Conservation (phyloP, 2,113 vertebrate species). For the Turdus rufiventris region DNA sequence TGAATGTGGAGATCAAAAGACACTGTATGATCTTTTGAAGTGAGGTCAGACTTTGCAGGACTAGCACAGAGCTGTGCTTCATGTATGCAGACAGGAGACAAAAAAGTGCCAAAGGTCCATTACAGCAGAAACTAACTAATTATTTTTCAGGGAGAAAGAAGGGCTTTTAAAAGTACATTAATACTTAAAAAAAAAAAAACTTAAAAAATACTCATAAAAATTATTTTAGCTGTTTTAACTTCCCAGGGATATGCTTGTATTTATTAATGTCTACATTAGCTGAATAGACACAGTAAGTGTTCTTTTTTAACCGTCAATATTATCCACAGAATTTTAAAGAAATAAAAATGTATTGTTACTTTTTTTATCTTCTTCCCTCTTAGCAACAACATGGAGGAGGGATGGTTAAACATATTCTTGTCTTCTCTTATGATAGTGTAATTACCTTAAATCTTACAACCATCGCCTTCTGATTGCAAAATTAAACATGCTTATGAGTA, state of each 20-base stretch:
- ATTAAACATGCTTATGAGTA: not conserved
- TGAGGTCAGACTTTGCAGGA: not conserved
- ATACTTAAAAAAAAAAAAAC: not conserved
- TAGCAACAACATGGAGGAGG: not conserved
- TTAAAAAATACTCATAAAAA: not conserved
- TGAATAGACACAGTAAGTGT: not conserved
- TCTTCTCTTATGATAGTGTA: not conserved
- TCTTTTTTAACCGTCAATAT: not conserved
- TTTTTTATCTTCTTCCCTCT: not conserved
- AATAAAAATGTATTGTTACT: not conserved
- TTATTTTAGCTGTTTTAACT: not conserved
- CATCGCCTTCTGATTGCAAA: not conserved
- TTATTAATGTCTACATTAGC: not conserved
- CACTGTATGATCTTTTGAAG: not conserved
- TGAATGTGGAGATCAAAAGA: not conserved
- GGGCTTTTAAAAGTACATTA: not conserved
- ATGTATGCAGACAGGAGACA: not conserved
- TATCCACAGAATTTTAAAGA: not conserved
- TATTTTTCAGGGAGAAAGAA: not conserved
- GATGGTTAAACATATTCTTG: not conserved
- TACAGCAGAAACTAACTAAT: rapidly evolving
- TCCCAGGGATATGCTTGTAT: not conserved
- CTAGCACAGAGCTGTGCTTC: not conserved
- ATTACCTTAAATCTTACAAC: not conserved
- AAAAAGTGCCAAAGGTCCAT: not conserved